Evolutionary conservation across 2,888 invertebrate species (phyloP), one percentile per base, ranked within the genome.

Genomic region (Eupithecia pulchellata): DNA sequence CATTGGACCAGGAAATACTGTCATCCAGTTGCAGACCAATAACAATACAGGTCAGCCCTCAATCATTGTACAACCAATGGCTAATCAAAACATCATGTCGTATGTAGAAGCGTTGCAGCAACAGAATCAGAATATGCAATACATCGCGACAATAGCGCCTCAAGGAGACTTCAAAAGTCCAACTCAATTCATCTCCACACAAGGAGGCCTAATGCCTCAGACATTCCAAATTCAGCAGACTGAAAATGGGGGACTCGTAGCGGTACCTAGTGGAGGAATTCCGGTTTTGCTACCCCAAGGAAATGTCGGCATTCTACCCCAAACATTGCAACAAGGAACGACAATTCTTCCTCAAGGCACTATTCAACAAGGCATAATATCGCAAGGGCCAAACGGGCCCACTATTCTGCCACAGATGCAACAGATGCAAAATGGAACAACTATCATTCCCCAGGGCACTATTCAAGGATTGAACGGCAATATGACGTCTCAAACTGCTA

Each of bases 101-200:
- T 96, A 96, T 86, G 96, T 97, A 3, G 96, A 97, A 82, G 95
- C 96, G 0, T 93, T 96, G 64, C 96, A 96, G 80, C 96, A 96
- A 77, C 95, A 96, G 69, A 95, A 95, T 71, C 96, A 96, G 84
- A 96, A 96, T 83, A 93, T 97, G 87, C 97, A 97, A 81, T 97
- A 97, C 80, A 96, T 97, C 61, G 96, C 97, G 13, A 96, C 97
- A 0, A 95, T 96, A 72, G 95, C 95, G 0, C 96, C 96, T 8
- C 96, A 96, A 84, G 92, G 92, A 67, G 95, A 95, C 61, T 95
- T 90, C 63, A 95, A 95, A 78, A 90, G 91, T 25, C 93, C 93
- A 4, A 94, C 95, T 42, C 95, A 95, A 75, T 95, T 95, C 72
- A 89, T 95, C 74, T 95, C 72, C 25, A 69, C 95, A 17, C 92